Percentiles rank a stretch among this genome's conserved stretches.
These are phyloP conservation scores for Calidris pygmaea DNA, from an alignment of 2,113 vertebrate species.

Conservation along the genomic window DNA sequence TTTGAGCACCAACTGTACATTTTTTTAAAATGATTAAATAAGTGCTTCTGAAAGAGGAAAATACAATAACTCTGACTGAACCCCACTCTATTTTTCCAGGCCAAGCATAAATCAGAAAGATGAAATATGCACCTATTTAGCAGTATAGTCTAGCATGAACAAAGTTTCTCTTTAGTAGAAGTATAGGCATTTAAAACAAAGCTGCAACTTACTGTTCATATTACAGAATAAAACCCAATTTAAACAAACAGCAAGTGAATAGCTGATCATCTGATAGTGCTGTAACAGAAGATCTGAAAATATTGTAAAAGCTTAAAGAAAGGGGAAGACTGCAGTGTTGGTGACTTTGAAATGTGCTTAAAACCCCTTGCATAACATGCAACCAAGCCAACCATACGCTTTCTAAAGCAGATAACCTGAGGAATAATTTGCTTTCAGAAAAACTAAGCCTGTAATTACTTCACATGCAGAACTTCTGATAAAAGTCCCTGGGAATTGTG, in stretches of 20 bases:
- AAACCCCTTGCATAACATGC: slow-evolving; percentile 10
- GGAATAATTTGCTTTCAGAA: slow-evolving; percentile 29
- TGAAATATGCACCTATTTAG: slow-evolving; percentile 39
- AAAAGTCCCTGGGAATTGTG: background rate
- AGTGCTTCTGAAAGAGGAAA: slow-evolving; percentile 76
- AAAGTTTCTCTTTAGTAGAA: slow-evolving; percentile 7
- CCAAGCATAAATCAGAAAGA: slow-evolving; percentile 25
- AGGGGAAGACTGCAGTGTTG: background rate
- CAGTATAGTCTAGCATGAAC: slow-evolving; percentile 4
- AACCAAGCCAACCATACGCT: background rate
- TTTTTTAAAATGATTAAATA: slow-evolving; percentile 76
- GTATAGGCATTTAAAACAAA: slow-evolving; percentile 11
- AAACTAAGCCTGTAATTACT: background rate
- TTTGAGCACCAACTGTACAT: slow-evolving; percentile 83
- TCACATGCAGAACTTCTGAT: slow-evolving; percentile 13
- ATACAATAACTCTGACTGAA: slow-evolving; percentile 54
- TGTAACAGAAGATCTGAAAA: background rate
- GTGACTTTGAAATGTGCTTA: slow-evolving; percentile 31
- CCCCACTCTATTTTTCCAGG: slow-evolving; percentile 54
- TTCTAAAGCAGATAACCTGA: slow-evolving; percentile 36
- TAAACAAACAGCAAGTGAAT: background rate
- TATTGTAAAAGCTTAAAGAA: background rate
- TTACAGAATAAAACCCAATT: background rate
- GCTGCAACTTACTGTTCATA: background rate
- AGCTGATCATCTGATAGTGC: background rate